Percentiles rank a stretch among this genome's conserved stretches.
Conservation (phyloP, 2,888 invertebrate species). For the Lottia scabra region DNA sequence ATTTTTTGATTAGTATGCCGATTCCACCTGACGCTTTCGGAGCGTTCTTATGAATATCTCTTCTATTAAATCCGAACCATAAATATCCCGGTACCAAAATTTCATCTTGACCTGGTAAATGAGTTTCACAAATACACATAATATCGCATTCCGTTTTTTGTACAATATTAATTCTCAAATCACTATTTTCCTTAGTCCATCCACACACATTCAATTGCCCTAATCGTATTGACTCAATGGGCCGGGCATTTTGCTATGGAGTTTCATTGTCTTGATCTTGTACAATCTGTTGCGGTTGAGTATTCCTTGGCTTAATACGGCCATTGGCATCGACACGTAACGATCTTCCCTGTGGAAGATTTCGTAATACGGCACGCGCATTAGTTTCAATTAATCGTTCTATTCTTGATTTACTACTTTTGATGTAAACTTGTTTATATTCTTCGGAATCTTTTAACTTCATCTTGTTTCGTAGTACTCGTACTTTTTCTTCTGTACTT, state of each 20-base stretch:
- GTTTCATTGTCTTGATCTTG: too few relatives aligned
- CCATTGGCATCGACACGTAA: background rate
- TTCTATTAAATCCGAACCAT: background rate
- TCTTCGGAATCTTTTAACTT: background rate
- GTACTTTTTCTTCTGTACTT: background rate
- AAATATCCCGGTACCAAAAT: background rate
- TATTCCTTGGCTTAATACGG: too few relatives aligned
- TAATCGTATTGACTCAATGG: background rate
- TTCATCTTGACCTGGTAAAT: background rate
- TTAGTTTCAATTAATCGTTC: background rate
- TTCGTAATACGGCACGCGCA: background rate
- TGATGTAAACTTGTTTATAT: background rate
- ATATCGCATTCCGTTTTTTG: background rate
- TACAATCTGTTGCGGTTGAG: too few relatives aligned
- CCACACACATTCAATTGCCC: background rate
- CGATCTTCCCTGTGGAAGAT: background rate
- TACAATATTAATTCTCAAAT: background rate
- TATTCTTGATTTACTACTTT: background rate
- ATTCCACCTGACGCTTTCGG: background rate
- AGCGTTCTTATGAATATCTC: background rate
- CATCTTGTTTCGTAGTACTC: background rate
- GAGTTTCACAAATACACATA: background rate
- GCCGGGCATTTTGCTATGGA: background rate
- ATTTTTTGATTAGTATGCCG: background rate
- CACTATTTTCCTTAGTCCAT: background rate